phyloP scores from a whole-genome alignment of 2,797 vertebrate genomes.

The Chromobotia macracanthus region DNA sequence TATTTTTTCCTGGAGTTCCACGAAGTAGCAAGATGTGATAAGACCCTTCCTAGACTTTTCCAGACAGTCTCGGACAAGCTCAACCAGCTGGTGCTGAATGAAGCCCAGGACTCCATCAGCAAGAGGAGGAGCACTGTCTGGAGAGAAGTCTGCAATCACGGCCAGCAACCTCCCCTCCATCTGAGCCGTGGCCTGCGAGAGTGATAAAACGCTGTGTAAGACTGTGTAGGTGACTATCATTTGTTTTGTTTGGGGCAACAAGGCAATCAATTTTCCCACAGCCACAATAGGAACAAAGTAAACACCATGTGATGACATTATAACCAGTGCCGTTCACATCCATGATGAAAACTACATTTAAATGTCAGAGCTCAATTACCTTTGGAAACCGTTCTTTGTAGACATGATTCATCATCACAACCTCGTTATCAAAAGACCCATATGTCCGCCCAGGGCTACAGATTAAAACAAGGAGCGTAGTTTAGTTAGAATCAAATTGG shows the following conservation, averaged over 20 bases:
- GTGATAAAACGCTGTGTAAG: constrained; percentile 7
- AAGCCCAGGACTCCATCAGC: constrained; percentile 95
- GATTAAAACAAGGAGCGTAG: constrained; percentile 46
- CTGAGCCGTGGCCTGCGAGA: constrained; percentile 90
- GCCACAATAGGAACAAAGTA: constrained; percentile 26
- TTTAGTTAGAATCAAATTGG: not conserved
- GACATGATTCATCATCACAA: constrained; percentile 99
- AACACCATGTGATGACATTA: constrained; percentile 36
- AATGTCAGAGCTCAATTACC: constrained; percentile 57
- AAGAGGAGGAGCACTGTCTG: constrained; percentile 85
- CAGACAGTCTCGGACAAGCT: constrained; percentile 94
- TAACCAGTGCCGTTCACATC: not conserved
- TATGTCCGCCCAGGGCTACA: constrained; percentile 88
- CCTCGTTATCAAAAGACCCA: constrained; percentile 92
- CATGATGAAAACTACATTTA: constrained; percentile 1
- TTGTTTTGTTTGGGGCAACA: constrained; percentile 22
- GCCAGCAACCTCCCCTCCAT: constrained; percentile 96
- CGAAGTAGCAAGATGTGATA: constrained; percentile 93
- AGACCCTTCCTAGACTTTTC: constrained; percentile 92
- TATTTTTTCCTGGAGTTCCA: constrained; percentile 96
- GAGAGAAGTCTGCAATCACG: constrained; percentile 83
- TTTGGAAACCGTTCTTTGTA: constrained; percentile 98
- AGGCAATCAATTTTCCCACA: constrained; percentile 27
- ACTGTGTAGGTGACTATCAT: constrained; percentile 30
- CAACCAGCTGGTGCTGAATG: constrained; percentile 97